Evolutionary conservation across 2,888 invertebrate genomes (phyloP).

Genomic region (Pelosia muscerda): DNA sequence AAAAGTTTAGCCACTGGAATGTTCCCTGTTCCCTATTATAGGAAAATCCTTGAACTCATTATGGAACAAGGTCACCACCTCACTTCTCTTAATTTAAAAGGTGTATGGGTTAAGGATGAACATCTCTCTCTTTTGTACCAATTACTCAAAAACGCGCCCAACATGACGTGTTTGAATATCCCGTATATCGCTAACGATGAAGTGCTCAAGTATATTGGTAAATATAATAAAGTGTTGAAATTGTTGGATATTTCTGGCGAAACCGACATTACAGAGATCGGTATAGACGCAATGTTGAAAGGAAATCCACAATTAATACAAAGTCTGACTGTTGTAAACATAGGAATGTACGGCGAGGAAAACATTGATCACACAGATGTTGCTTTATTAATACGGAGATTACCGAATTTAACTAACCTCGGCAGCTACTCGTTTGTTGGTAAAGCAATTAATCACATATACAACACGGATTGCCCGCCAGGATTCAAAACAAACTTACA

Average conservation of each 20-base stretch:
- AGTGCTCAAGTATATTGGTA: conserved; percentile 87
- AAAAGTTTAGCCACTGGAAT: conserved; percentile 89
- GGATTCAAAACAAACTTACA: conserved; percentile 88
- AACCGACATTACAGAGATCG: conserved; percentile 89
- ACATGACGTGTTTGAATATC: conserved; percentile 88
- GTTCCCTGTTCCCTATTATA: conserved; percentile 91
- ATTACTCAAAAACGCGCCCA: conserved; percentile 86
- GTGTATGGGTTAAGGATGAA: conserved; percentile 91
- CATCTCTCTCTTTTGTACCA: conserved; percentile 88
- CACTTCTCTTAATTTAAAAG: conserved; percentile 89
- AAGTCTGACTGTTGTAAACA: conserved; percentile 88
- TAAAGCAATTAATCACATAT: conserved; percentile 86
- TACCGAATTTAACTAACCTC: conserved; percentile 89
- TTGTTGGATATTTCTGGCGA: conserved; percentile 90
- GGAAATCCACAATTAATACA: conserved; percentile 84
- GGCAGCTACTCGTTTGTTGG: conserved; percentile 90
- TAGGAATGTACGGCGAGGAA: conserved; percentile 90
- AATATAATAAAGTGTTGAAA: conserved; percentile 85
- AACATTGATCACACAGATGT: conserved; percentile 89
- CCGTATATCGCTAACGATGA: conserved; percentile 91
- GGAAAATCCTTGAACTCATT: conserved; percentile 89
- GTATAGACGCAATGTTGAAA: conserved; percentile 86
- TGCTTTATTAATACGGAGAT: conserved; percentile 87
- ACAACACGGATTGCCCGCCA: conserved; percentile 83
- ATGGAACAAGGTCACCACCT: conserved; percentile 88